These are phyloP conservation scores for Drosophila austrosaltans DNA, from an alignment of 2,888 invertebrate species.

Conservation along the genomic window DNA sequence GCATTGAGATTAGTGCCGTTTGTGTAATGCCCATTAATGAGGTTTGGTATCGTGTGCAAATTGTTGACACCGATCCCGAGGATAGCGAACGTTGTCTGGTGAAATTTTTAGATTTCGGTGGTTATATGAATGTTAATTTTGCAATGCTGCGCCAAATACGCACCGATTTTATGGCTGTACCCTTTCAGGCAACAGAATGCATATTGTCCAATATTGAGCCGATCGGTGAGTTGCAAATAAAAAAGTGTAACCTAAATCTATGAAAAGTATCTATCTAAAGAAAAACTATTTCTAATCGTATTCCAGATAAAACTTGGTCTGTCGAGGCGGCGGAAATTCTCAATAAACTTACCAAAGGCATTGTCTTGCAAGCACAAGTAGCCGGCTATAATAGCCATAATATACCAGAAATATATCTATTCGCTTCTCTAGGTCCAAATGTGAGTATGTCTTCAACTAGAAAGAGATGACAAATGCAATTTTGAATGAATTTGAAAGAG, in stretches of 20 bases:
- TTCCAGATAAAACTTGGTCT: conserved; percentile 87
- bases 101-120: conserved; percentile 97
- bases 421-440: conserved; percentile 89
- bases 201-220: conserved; percentile 95
- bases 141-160: conserved; percentile 94
- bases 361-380: conserved; percentile 94
- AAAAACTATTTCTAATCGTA: not conserved
- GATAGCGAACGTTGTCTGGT: conserved; percentile 87
- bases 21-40: conserved; percentile 92
- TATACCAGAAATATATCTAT: conserved; percentile 92
- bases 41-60: conserved; percentile 95
- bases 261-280: not conserved
- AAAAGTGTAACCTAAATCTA: not conserved
- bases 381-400: conserved; percentile 91
- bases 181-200: conserved; percentile 99
- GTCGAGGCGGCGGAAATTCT: conserved; percentile 91
- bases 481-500: not conserved
- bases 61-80: conserved; percentile 86
- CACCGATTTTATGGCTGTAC: conserved; percentile 95
- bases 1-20: conserved; percentile 90
- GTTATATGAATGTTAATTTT: conserved; percentile 92
- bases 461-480: not conserved
- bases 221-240: conserved; percentile 85
- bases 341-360: conserved; percentile 91
- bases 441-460: conserved; percentile 84